Base-by-base conservation (phyloP, 2,888 invertebrate species). In the Caenorhabditis imperialis region DNA sequence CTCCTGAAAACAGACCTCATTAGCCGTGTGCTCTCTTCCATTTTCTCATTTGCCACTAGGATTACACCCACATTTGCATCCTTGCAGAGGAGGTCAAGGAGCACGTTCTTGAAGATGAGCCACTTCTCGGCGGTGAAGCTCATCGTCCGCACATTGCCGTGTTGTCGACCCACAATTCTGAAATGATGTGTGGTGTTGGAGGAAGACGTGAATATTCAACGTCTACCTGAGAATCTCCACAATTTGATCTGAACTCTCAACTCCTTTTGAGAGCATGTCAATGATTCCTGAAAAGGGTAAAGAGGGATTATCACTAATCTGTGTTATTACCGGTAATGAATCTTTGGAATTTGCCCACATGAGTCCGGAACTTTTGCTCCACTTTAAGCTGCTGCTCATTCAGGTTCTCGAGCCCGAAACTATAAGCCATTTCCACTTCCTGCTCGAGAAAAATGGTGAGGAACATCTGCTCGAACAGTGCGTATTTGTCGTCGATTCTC, bases 61-160 rank as follows among this genome's bases (percentile, higher is more conserved):
- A 55, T 50, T 47, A 63, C 55, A 63, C 61, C 53, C 10, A 67
- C 65, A 62, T 63, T 73, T 51, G 67, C 75, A 44, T 77, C 74
- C 47, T 79, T 81, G 65, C 81, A 82, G 33, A 86, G 78, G 22
- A 79, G 77, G 23, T 78, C 69, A 37, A 84, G 60, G 35, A 86
- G 65, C 23, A 82, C 81, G 44, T 75, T 81, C 69, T 86, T 86
- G 76, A 86, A 86, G 48, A 85, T 79, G 30, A 86, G 80, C 86
- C 86, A 86, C 51, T 83, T 83, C 50, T 83, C 82, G 35, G 86
- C 86, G 10, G 84, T 85, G 75, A 86, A 86, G 40, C 79, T 83
- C 75, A 86, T 77, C 44, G 77, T 78, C 22, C 83, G 83, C 20
- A 84, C 86, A 63, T 85, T 81, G 47, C 81, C 83, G 44, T 86